These are phyloP conservation scores for Listrodromus nycthemerus DNA, from an alignment of 2,888 invertebrate species.

Conservation along the genomic window DNA sequence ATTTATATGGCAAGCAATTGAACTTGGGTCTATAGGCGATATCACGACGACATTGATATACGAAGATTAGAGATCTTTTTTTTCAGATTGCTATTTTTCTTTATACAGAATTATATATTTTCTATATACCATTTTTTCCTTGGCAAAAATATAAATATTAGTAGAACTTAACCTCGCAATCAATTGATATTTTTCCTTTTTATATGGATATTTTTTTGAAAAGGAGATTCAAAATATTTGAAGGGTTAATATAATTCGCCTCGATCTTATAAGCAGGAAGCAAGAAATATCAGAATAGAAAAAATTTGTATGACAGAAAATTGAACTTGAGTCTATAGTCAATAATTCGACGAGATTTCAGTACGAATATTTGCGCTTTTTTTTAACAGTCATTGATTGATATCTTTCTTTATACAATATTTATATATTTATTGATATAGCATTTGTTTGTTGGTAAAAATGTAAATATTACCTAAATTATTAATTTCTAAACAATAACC, in stretches of 20 bases:
- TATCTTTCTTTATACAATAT: no score
- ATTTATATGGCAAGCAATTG: background rate
- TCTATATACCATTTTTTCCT: no score
- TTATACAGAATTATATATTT: no score
- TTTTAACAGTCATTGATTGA: background rate
- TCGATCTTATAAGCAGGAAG: conserved; percentile 6
- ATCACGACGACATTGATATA: background rate
- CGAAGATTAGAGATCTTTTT: background rate
- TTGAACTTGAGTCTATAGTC: background rate
- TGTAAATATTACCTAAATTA: no score
- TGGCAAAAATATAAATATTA: no score
- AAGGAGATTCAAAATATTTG: no score
- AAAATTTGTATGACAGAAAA: conserved; percentile 9
- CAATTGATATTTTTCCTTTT: background rate
- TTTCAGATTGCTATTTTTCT: no score
- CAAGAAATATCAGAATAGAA: conserved; percentile 11
- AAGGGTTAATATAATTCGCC: no score
- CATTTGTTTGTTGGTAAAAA: no score
- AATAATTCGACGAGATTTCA: background rate
- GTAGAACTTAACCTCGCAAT: no score
- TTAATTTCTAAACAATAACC: background rate
- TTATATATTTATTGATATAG: no score
- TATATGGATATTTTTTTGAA: no score
- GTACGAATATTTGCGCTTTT: background rate
- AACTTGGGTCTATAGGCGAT: conserved; percentile 5